Evolutionary conservation across 2,113 vertebrate genomes (phyloP), one percentile per base, ranked within the genome.

Genomic region (Scortum barcoo): DNA sequence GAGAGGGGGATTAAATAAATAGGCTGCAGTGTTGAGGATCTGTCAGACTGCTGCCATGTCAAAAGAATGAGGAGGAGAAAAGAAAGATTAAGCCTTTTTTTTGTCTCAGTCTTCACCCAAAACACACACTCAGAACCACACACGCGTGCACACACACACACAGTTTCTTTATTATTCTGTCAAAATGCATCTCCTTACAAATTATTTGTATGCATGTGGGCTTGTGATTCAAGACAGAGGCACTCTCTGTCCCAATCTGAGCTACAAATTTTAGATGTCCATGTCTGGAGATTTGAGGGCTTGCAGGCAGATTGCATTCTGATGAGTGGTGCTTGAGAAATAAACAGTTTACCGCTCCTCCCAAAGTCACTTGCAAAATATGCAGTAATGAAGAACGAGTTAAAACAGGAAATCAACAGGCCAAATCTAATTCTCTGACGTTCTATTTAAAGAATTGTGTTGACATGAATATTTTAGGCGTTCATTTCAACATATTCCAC

Each of bases 1-100:
- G 73, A 90, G 58, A 82, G 69, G 56, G 63, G 81, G 83, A 90
- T 89, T 89, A 92, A 87, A 93, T 83, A 90, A 93, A 92, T 71
- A 80, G 81, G 81, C 83, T 80, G 24, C 69, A 81, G 71, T 78
- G 77, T 87, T 80, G 88, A 86, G 83, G 80, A 87, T 87, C 89
- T 91, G 88, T 91, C 91, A 92, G 85, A 54, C 83, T 1, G 72
- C 85, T 81, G 84, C 80, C 84, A 88, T 88, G 91, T 91, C 86
- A 86, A 73, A 87, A 83, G 81, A 90, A 84, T 84, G 76, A 91
- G 75, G 58, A 73, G 60, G 72, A 85, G 87, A 87, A 85, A 83
- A 76, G 79, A 85, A 86, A 93, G 78, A 91, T 92, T 86, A 88
- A 74, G 82, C 78, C 89, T 90, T 36, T 36, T 36, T 36, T 36